These are phyloP conservation scores for Molossus molossus DNA, from an alignment of 2,797 vertebrate species.

Conservation along the genomic window DNA sequence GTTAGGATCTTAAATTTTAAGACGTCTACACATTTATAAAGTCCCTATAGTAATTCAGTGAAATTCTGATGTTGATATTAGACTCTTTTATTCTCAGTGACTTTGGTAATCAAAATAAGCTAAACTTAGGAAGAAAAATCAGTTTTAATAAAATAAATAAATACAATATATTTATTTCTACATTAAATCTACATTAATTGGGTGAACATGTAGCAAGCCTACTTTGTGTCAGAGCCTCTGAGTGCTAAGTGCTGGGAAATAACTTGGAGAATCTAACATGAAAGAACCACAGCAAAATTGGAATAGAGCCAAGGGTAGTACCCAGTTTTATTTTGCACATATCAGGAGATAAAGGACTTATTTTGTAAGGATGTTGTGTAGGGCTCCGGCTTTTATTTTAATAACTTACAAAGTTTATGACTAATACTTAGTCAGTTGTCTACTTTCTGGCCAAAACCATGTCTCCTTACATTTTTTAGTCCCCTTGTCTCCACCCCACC, in stretches of 20 bases:
- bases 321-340: neutral
- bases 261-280: conserved; percentile 18
- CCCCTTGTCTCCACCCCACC: neutral
- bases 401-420: neutral
- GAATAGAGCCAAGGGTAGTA: neutral
- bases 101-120: conserved; percentile 42
- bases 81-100: neutral
- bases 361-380: neutral
- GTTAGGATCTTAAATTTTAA: conserved; percentile 49
- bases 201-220: neutral
- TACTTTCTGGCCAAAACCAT: neutral
- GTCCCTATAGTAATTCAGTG: neutral
- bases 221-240: neutral
- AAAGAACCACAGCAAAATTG: neutral
- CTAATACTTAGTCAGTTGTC: neutral
- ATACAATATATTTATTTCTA: neutral
- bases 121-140: conserved; percentile 59
- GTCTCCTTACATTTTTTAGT: neutral
- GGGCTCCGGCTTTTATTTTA: conserved; percentile 16
- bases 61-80: conserved; percentile 36
- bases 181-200: conserved; percentile 11
- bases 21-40: neutral
- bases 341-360: neutral
- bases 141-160: neutral
- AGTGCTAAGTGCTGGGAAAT: neutral